These are phyloP conservation scores for Aporophyla lueneburgensis DNA, from an alignment of 2,888 invertebrate genomes.

Conservation along the genomic window DNA sequence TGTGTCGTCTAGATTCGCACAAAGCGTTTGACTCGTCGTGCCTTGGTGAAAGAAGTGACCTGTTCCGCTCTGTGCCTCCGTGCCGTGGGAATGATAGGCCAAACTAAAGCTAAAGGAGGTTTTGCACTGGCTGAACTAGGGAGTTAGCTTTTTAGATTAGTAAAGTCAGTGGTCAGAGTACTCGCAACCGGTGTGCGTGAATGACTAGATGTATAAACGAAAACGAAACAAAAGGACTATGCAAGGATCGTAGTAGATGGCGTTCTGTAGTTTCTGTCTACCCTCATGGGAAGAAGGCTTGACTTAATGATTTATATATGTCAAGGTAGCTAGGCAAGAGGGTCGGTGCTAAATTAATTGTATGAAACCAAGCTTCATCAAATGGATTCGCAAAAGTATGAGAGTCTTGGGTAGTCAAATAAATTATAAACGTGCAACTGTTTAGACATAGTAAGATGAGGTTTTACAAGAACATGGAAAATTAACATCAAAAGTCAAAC, in stretches of 20 bases:
- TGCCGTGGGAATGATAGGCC: slow-evolving; percentile 77
- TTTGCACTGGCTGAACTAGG: slow-evolving; percentile 21
- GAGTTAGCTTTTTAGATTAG: background rate
- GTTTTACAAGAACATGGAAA: background rate
- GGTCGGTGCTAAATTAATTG: background rate
- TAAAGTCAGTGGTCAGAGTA: background rate
- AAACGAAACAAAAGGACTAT: too few relatives aligned
- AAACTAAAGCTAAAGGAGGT: slow-evolving; percentile 51
- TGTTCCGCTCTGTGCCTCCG: slow-evolving; percentile 77
- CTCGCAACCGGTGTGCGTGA: too few relatives aligned
- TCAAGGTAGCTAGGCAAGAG: background rate
- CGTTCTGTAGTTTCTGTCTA: too few relatives aligned
- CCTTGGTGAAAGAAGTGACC: slow-evolving; percentile 70
- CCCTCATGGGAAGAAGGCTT: too few relatives aligned
- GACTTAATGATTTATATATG: too few relatives aligned
- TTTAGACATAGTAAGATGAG: background rate
- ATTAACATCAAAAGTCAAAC: too few relatives aligned
- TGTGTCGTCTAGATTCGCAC: slow-evolving; percentile 73
- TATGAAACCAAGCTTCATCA: slow-evolving; percentile 4
- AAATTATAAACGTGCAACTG: background rate
- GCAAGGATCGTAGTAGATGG: too few relatives aligned
- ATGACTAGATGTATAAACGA: too few relatives aligned
- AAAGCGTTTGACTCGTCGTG: slow-evolving; percentile 67
- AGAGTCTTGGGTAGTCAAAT: background rate
- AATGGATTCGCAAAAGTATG: background rate